phyloP scores from a whole-genome alignment of 2,888 invertebrate species.

The Gryllus longicercus region DNA sequence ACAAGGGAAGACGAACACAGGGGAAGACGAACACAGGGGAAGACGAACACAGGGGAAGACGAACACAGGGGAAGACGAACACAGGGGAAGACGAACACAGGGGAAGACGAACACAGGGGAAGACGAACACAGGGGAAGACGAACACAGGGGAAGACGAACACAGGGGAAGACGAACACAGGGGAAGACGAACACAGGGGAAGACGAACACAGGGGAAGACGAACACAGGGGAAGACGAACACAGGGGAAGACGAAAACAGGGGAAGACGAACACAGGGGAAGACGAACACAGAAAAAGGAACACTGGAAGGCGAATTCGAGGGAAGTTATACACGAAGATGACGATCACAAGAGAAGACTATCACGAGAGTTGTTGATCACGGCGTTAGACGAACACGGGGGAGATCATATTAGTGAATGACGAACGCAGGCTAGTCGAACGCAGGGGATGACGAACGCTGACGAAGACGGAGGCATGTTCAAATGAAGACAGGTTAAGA shows the following conservation, averaged over 20 bases:
- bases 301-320: neutral
- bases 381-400: neutral
- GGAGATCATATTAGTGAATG: neutral
- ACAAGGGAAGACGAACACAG: neutral
- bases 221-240: neutral
- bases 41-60: too few species aligned
- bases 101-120: neutral
- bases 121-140: neutral
- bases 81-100: neutral
- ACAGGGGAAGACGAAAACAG: neutral
- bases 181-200: neutral
- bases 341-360: neutral
- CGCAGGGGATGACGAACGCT: neutral
- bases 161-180: neutral
- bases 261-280: neutral
- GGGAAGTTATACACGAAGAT: neutral
- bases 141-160: too few species aligned
- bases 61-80: neutral
- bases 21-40: neutral
- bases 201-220: neutral
- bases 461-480: neutral
- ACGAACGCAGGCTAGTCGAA: neutral
- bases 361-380: neutral
- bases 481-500: neutral
- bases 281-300: neutral